Conservation (phyloP, 2,113 vertebrate species). For the Tursiops truncatus region DNA sequence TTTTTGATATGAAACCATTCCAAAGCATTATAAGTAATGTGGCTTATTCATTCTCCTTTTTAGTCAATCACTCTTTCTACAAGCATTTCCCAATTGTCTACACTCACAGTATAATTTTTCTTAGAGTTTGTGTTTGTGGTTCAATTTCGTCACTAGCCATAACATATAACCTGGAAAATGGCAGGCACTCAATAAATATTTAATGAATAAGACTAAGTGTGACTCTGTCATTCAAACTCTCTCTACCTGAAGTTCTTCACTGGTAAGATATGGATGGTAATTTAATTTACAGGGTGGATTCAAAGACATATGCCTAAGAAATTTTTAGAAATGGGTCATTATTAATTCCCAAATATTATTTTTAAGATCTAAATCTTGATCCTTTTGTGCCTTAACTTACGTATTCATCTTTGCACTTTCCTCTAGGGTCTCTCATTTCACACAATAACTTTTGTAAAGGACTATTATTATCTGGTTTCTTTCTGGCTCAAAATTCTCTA, state of each 20-base stretch:
- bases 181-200: neutral
- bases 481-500: neutral
- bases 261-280: neutral
- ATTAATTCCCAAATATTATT: neutral
- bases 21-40: neutral
- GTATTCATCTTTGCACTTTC: neutral
- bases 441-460: neutral
- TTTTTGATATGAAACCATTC: neutral
- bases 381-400: neutral
- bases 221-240: slow-evolving; percentile 25
- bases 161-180: neutral
- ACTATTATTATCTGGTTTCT: neutral
- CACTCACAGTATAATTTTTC: neutral
- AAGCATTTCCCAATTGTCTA: neutral
- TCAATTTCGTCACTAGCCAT: neutral
- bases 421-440: neutral
- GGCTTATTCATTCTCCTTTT: neutral
- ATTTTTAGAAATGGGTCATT: neutral
- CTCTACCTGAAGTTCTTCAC: slow-evolving; percentile 6
- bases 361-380: neutral
- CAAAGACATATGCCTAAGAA: neutral
- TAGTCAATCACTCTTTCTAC: slow-evolving; percentile 3
- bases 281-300: neutral
- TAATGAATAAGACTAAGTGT: neutral
- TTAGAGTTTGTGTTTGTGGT: neutral